Evolutionary conservation across 2,113 vertebrate species (phyloP).

Genomic region (Pedionomus torquatus): DNA sequence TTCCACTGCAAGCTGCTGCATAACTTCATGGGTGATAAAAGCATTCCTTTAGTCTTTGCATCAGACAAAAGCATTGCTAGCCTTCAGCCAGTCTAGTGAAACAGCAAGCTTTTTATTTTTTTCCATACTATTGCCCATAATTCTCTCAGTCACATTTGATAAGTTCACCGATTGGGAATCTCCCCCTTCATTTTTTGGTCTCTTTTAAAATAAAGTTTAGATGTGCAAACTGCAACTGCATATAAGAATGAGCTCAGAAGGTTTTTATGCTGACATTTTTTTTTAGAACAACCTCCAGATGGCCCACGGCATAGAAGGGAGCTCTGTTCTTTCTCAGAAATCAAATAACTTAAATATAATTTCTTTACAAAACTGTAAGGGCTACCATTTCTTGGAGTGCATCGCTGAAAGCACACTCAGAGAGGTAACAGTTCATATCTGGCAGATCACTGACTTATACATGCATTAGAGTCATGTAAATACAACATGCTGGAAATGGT

Average conservation of each 20-base stretch:
- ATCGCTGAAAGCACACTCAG: neutral
- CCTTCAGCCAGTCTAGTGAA: neutral
- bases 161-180: neutral
- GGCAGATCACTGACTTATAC: neutral
- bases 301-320: neutral
- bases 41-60: neutral
- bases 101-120: neutral
- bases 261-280: neutral
- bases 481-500: neutral
- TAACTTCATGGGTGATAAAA: neutral
- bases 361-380: neutral
- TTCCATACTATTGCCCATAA: neutral
- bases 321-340: neutral
- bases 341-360: neutral
- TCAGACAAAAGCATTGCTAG: neutral
- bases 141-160: neutral
- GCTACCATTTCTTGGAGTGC: neutral
- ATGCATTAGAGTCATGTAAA: neutral
- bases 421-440: neutral
- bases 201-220: neutral
- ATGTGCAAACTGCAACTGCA: neutral
- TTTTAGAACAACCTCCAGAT: neutral
- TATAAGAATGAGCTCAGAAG: neutral
- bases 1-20: neutral
- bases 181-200: neutral